Conservation (phyloP, 1,140 invertebrate genomes). For the Caenorhabditis latens region DNA sequence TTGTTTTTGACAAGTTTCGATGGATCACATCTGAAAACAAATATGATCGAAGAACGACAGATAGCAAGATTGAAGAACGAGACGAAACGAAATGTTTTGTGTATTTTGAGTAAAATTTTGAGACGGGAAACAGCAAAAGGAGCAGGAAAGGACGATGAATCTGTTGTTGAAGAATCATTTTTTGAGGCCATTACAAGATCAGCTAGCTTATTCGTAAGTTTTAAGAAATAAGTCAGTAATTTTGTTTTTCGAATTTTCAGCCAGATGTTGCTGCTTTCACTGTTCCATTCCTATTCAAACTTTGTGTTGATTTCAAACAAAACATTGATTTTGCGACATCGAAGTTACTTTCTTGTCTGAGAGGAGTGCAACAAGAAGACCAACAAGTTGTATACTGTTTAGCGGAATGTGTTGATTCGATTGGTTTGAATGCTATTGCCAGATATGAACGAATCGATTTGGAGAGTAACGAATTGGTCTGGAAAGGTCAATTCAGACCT, state of each 20-base stretch:
- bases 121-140: background rate
- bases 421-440: constrained; percentile 28
- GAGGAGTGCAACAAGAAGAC: background rate
- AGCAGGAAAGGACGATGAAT: background rate
- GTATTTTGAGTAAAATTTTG: background rate
- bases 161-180: background rate
- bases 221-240: background rate
- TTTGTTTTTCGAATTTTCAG: background rate
- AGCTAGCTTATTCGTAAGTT: background rate
- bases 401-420: constrained; percentile 14
- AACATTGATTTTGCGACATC: background rate
- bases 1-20: background rate
- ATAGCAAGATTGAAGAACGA: background rate
- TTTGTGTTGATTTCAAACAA: background rate
- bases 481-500: background rate
- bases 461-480: background rate
- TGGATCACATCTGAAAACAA: too few relatives aligned
- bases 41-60: background rate
- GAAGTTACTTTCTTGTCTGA: background rate
- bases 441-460: background rate
- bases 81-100: background rate
- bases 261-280: background rate
- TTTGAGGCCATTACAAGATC: background rate
- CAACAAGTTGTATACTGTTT: background rate
- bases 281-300: background rate